These are phyloP conservation scores for Diadema setosum DNA, from an alignment of 35 echinoderm and acorn worm species.

Conservation along the genomic window DNA sequence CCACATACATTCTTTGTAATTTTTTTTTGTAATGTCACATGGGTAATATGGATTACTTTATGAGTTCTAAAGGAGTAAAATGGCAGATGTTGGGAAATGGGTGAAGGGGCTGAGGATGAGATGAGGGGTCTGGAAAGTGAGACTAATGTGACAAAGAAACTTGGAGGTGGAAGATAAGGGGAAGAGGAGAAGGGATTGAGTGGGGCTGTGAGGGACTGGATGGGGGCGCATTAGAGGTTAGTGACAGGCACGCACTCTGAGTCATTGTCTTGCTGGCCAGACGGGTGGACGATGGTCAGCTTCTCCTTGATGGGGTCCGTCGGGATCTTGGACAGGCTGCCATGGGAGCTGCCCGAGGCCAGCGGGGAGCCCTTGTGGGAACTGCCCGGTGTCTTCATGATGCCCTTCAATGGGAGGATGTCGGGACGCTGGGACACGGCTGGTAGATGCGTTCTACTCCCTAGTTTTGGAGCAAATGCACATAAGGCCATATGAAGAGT, in stretches of 20 bases:
- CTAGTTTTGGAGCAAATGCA: no score
- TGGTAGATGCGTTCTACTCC: slow-evolving; percentile 47
- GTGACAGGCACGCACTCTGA: slow-evolving; percentile 49
- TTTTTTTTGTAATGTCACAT: no score
- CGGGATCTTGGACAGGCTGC: slow-evolving; percentile 67
- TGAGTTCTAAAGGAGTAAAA: no score
- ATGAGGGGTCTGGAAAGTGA: background rate
- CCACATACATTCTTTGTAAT: no score
- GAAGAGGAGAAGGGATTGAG: no score
- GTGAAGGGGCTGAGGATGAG: no score
- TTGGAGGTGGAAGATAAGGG: no score
- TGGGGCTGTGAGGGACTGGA: no score
- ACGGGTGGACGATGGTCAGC: slow-evolving; percentile 29
- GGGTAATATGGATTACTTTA: no score
- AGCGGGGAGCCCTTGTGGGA: slow-evolving; percentile 59
- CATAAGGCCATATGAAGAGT: no score
- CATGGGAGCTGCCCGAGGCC: slow-evolving; percentile 54
- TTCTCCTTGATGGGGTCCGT: slow-evolving; percentile 51
- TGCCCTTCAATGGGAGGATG: slow-evolving; percentile 92
- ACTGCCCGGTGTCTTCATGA: slow-evolving; percentile 83
- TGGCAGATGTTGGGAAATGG: no score
- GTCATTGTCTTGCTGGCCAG: slow-evolving; percentile 39
- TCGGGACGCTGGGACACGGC: slow-evolving; percentile 82
- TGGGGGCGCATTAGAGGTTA: background rate
- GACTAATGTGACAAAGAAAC: background rate